These are phyloP conservation scores for Leptinotarsa rubiginosa DNA, from an alignment of 2,888 invertebrate genomes.

Conservation along the genomic window DNA sequence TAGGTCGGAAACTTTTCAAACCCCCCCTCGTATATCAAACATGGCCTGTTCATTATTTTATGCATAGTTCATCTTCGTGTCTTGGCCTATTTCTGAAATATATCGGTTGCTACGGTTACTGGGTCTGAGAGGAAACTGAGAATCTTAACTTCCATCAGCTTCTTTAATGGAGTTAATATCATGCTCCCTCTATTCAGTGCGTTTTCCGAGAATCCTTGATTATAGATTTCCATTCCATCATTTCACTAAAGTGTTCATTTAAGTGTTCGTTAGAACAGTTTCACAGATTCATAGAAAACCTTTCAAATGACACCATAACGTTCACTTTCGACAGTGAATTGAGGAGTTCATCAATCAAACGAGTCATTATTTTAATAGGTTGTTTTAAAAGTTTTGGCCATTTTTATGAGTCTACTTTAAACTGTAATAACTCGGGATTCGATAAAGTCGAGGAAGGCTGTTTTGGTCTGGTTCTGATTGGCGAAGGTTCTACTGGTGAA, in stretches of 20 bases:
- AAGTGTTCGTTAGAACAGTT: not conserved
- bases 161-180: conserved; percentile 3
- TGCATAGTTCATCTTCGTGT: not conserved
- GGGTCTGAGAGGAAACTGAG: not conserved
- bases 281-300: too few relatives aligned
- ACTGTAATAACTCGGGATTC: too few relatives aligned
- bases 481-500: too few relatives aligned
- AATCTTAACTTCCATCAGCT: conserved; percentile 5
- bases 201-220: not conserved
- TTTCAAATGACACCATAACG: too few relatives aligned
- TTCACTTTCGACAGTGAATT: too few relatives aligned
- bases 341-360: too few relatives aligned
- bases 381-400: too few relatives aligned
- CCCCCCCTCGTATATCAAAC: not conserved
- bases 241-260: not conserved
- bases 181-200: not conserved
- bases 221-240: not conserved
- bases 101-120: conserved; percentile 11
- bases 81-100: not conserved
- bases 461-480: too few relatives aligned
- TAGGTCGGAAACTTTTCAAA: not conserved
- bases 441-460: too few relatives aligned
- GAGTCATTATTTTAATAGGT: not conserved
- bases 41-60: not conserved
- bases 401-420: too few relatives aligned